A percentile compares a stretch with the other conserved stretches of the same genome.
phyloP scores from a whole-genome alignment of 2,797 vertebrate species.

The Holocentrus rufus region DNA sequence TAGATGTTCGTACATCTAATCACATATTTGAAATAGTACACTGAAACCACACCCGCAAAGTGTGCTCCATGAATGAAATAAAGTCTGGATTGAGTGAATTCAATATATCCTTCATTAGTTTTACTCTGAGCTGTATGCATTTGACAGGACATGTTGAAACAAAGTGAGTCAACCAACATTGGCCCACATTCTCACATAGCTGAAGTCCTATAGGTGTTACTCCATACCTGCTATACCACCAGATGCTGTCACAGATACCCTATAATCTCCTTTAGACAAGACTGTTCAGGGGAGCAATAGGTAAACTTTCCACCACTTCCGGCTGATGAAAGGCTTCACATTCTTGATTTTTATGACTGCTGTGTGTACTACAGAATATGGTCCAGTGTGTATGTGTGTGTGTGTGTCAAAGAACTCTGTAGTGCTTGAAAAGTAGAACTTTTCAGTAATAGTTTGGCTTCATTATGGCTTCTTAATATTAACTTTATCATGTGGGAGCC shows the following conservation, averaged over 20 bases:
- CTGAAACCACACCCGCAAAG: background rate
- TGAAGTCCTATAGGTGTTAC: slow-evolving; percentile 13
- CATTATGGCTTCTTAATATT: background rate
- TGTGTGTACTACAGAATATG: background rate
- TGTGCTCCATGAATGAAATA: background rate
- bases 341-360: background rate
- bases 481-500: background rate
- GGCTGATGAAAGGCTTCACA: background rate
- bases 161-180: slow-evolving; percentile 11
- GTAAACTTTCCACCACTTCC: background rate
- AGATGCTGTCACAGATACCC: slow-evolving; percentile 52
- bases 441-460: background rate
- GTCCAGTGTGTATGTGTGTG: background rate
- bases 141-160: background rate
- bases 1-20: background rate
- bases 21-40: background rate
- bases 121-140: background rate
- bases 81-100: background rate
- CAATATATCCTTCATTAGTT: background rate
- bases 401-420: background rate
- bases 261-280: slow-evolving; percentile 32
- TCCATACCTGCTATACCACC: slow-evolving; percentile 33
- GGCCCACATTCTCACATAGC: slow-evolving; percentile 14
- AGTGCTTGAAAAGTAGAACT: background rate
- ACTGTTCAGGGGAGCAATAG: slow-evolving; percentile 3